Conservation (phyloP, 2,888 invertebrate species). For the Athripsodes cinereus region DNA sequence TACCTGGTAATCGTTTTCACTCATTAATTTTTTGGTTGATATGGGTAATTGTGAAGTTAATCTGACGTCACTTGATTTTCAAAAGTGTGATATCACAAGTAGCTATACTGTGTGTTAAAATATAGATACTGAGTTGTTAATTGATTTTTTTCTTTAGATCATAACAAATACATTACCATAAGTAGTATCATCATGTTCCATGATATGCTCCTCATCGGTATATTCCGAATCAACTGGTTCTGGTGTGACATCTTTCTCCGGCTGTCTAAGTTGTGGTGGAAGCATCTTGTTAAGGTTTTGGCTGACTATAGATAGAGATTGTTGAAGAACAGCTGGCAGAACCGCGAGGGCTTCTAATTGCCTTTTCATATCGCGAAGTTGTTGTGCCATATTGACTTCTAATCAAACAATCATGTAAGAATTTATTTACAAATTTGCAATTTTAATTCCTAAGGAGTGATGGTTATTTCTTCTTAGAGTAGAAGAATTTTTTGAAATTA, state of each 20-base stretch:
- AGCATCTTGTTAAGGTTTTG: constrained; percentile 23
- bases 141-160: background rate
- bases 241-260: background rate
- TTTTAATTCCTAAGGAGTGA: too few species aligned
- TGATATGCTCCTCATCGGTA: background rate
- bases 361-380: constrained; percentile 25
- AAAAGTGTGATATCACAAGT: too few species aligned
- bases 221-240: background rate
- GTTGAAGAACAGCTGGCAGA: constrained; percentile 25
- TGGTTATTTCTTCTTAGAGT: too few species aligned
- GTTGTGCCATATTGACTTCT: constrained; percentile 24
- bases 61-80: too few species aligned
- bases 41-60: too few species aligned
- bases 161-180: background rate
- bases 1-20: too few species aligned
- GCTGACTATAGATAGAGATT: constrained; percentile 25
- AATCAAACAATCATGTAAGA: background rate
- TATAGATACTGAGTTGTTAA: too few species aligned
- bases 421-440: too few species aligned
- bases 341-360: constrained; percentile 23
- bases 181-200: background rate
- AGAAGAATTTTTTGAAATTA: too few species aligned
- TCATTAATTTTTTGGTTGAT: too few species aligned
- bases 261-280: constrained; percentile 9
- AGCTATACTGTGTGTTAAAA: too few species aligned